Conservation (phyloP, 2,888 invertebrate genomes). For the Plebejus argus region DNA sequence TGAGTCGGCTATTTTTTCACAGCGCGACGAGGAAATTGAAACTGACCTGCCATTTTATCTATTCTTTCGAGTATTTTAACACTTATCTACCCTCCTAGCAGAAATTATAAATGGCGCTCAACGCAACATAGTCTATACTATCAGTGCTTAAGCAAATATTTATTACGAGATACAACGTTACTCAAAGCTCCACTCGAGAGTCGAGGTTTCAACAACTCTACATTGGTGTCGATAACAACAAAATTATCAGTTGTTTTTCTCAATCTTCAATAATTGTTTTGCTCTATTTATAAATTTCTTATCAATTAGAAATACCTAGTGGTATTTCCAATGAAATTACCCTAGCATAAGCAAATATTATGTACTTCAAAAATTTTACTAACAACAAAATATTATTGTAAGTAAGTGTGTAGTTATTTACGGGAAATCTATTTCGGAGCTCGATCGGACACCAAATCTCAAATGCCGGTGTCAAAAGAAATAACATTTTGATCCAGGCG, state of each 20-base stretch:
- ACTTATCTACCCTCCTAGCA: neutral
- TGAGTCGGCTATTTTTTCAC: slow-evolving; percentile 7
- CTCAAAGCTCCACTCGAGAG: neutral
- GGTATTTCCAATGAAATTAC: neutral
- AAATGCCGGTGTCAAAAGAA: slow-evolving; percentile 32
- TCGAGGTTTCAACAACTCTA: neutral
- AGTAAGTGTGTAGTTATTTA: neutral
- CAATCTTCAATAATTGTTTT: slow-evolving; percentile 4
- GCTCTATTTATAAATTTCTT: slow-evolving; percentile 2
- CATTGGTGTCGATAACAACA: neutral
- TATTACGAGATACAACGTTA: neutral
- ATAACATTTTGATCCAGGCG: slow-evolving; percentile 32
- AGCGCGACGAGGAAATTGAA: slow-evolving; percentile 7
- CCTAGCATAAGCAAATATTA: neutral
- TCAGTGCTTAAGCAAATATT: neutral
- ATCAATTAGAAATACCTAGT: neutral
- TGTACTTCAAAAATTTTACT: neutral
- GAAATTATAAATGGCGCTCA: neutral
- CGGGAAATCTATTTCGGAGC: slow-evolving; percentile 15
- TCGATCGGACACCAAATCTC: slow-evolving; percentile 13
- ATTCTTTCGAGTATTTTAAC: neutral
- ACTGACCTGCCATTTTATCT: neutral
- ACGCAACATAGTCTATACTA: neutral
- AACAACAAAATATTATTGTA: neutral
- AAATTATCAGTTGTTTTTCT: neutral